Evolutionary conservation across 2,113 vertebrate species (phyloP).

Genomic region (Crotalus helleri): DNA sequence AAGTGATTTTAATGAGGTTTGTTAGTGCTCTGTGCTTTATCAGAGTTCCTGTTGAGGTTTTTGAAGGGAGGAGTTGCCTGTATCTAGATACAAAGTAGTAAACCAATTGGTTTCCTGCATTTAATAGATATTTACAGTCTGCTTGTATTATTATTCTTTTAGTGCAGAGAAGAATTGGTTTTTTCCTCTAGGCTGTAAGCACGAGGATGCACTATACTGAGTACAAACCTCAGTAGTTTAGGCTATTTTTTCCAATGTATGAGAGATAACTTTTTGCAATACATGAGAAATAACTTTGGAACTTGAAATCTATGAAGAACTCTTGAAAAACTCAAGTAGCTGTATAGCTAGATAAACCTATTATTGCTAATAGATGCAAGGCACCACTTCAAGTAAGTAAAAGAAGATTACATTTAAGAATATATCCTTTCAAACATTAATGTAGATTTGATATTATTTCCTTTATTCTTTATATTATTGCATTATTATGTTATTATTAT

Average conservation of each 20-base stretch:
- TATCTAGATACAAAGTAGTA: background rate
- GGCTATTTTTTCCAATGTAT: background rate
- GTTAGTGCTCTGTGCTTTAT: background rate
- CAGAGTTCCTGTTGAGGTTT: conserved; percentile 6
- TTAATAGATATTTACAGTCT: background rate
- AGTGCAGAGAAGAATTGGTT: background rate
- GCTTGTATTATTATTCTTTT: background rate
- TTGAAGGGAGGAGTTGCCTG: background rate
- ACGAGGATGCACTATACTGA: background rate
- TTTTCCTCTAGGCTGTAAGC: background rate
- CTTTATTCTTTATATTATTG: background rate
- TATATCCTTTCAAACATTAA: background rate
- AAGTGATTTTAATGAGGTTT: background rate
- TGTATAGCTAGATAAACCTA: too few relatives aligned
- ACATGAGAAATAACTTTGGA: background rate
- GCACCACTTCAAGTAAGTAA: background rate
- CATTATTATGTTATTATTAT: background rate
- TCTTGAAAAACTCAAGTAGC: background rate
- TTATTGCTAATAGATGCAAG: background rate
- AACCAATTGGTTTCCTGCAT: background rate
- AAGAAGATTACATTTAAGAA: background rate
- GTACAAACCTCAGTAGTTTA: background rate
- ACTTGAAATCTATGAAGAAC: background rate
- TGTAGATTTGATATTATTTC: background rate
- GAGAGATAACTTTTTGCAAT: background rate